Evolutionary conservation across 2,888 invertebrate species (phyloP).

Genomic region (Scaptodrosophila latifasciaeformis): DNA sequence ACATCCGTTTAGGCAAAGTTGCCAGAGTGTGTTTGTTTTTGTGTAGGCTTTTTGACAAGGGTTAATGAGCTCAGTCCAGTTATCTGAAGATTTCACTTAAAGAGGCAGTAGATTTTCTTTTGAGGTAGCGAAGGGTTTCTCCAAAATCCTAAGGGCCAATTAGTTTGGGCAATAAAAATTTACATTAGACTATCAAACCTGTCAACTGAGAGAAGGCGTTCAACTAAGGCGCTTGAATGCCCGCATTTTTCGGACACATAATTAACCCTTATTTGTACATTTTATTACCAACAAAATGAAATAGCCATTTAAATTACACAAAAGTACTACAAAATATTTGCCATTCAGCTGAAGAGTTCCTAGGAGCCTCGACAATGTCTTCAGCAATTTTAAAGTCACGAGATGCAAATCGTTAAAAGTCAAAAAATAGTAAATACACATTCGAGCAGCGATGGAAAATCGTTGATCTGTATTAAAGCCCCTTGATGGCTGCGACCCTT

Average conservation of each 20-base stretch:
- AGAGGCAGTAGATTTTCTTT: not conserved
- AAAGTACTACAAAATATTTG: conserved; percentile 15
- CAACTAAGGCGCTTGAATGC: not conserved
- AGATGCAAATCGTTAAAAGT: not conserved
- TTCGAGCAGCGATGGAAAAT: not conserved
- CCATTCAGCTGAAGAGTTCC: too few relatives aligned
- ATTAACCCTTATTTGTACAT: conserved; percentile 72
- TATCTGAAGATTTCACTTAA: too few relatives aligned
- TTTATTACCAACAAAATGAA: conserved; percentile 68
- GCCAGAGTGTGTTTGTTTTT: conserved; percentile 2
- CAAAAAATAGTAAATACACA: not conserved
- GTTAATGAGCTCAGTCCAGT: conserved; percentile 49
- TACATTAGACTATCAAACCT: not conserved
- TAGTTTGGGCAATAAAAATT: not conserved
- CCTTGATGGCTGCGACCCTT: not conserved
- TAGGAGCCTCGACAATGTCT: too few relatives aligned
- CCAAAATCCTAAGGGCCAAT: not conserved
- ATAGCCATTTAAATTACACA: conserved; percentile 58
- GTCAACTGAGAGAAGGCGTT: too few relatives aligned
- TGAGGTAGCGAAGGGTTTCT: not conserved
- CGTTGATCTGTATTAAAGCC: conserved; percentile 31
- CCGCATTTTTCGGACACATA: conserved; percentile 40
- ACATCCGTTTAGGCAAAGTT: conserved; percentile 49
- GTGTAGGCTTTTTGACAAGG: conserved; percentile 53
- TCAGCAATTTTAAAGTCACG: too few relatives aligned